Conservation (phyloP, 2,797 vertebrate genomes). For the Lutjanus argentimaculatus region DNA sequence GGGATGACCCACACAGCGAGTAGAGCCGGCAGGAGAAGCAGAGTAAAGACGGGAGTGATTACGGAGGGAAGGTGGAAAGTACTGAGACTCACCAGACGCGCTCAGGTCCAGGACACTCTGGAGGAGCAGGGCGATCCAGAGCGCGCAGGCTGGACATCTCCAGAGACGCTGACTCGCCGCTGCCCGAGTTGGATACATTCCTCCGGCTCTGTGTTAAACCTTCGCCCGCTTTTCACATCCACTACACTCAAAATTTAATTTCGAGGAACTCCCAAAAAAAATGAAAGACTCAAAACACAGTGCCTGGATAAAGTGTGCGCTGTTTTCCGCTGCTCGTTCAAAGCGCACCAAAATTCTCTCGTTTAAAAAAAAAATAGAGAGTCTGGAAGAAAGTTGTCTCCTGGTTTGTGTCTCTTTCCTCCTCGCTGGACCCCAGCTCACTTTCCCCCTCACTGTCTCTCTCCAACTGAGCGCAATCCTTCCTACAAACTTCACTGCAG, state of each 20-base stretch:
- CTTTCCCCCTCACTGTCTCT: conserved; percentile 58
- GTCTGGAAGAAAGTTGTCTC: conserved; percentile 45
- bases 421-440: conserved; percentile 57
- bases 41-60: neutral
- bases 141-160: conserved; percentile 81
- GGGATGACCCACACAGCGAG: conserved; percentile 17
- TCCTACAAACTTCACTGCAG: conserved; percentile 56
- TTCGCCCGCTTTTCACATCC: conserved; percentile 80
- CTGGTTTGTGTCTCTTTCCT: conserved; percentile 51
- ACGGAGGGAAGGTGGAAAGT: neutral
- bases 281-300: neutral
- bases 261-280: conserved; percentile 11
- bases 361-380: neutral
- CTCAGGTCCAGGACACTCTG: conserved; percentile 67
- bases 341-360: conserved; percentile 22
- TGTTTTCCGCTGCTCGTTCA: neutral
- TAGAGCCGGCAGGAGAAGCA: conserved; percentile 4
- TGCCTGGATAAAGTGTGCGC: neutral
- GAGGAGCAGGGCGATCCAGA: conserved; percentile 78
- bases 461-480: conserved; percentile 70
- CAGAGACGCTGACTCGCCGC: conserved; percentile 71
- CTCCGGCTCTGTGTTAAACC: conserved; percentile 73
- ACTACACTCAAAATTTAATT: conserved; percentile 61
- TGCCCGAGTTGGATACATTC: conserved; percentile 84
- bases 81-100: conserved; percentile 81